Base-by-base conservation (phyloP, 1,140 invertebrate species). In the Bombus superbus region DNA sequence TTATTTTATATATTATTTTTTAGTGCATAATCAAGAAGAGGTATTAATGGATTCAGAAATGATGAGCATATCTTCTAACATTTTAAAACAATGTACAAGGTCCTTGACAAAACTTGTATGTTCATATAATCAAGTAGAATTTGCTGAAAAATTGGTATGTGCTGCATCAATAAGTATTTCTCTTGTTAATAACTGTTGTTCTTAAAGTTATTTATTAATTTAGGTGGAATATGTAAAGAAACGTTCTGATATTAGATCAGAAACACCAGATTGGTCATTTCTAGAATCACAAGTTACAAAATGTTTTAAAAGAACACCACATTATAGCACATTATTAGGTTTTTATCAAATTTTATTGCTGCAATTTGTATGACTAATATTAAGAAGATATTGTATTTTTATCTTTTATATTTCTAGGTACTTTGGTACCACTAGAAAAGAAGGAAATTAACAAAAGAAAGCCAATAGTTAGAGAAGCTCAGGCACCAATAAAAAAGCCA, bases 31-130 rank as follows among this genome's bases (percentile, higher is more conserved):
- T 91, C 93, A 93, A 44, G 93, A 92, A 68, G 92, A 93, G 80
- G 86, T 94, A n/a, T 66, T 95, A 38, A 75, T 95, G 73, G 94
- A 95, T 88, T 94, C 94, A 11, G 89, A 94, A 88, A 90, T 94
- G 22, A 94, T 95, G 87, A 89, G 69, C 53, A 57, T 91, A 47
- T 93, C 94, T 9, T 94, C 94, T 13, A 90, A 90, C 44, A 90
- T 95, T 74, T 75, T 95, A 47, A 91, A 89, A 80, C 88, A 89
- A 81, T 94, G 91, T 69, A 90, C 91, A 0, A 47, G 86, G 1
- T 88, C 91, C n/a, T 72, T 95, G 13, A 92, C 90, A 44, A 92
- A 92, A 64, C 84, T 91, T 72, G 83, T 94, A 35, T 92, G 86
- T 11, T 78, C 86, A 11, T 95, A 95, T 81, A 87, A 92, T 77